phyloP scores from a whole-genome alignment of 2,113 vertebrate species.

The Sterna hirundo region DNA sequence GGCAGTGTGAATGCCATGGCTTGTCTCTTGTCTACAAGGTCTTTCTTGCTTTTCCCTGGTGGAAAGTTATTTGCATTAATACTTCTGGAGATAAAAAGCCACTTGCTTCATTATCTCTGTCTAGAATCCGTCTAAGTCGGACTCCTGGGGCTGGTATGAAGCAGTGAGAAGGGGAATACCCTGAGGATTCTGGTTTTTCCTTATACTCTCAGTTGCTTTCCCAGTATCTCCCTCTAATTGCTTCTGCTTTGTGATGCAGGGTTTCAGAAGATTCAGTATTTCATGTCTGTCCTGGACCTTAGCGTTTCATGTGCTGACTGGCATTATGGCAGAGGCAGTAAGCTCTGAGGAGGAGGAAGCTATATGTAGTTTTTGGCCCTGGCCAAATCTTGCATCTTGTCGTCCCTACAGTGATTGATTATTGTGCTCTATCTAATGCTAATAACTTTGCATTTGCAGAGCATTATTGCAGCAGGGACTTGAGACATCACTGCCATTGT shows the following conservation, averaged over 20 bases:
- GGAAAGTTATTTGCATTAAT: neutral
- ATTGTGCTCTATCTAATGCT: neutral
- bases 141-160: neutral
- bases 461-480: neutral
- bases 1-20: neutral
- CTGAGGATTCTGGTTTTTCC: neutral
- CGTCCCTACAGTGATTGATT: neutral
- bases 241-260: neutral
- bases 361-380: neutral
- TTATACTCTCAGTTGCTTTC: neutral
- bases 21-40: neutral
- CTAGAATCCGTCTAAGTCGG: neutral
- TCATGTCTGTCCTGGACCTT: neutral
- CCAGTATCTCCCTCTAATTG: neutral
- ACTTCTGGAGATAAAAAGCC: neutral
- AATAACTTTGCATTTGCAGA: neutral
- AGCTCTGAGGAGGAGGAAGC: neutral
- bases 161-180: neutral
- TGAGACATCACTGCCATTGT: neutral
- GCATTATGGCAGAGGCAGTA: neutral
- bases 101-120: neutral
- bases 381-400: neutral
- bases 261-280: neutral
- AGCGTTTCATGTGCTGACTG: neutral
- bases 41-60: neutral